A percentile compares a stretch with the other conserved stretches of the same genome.
phyloP scores from a whole-genome alignment of 2,888 invertebrate genomes.

The Pseudococcus jackbeardsleyi region DNA sequence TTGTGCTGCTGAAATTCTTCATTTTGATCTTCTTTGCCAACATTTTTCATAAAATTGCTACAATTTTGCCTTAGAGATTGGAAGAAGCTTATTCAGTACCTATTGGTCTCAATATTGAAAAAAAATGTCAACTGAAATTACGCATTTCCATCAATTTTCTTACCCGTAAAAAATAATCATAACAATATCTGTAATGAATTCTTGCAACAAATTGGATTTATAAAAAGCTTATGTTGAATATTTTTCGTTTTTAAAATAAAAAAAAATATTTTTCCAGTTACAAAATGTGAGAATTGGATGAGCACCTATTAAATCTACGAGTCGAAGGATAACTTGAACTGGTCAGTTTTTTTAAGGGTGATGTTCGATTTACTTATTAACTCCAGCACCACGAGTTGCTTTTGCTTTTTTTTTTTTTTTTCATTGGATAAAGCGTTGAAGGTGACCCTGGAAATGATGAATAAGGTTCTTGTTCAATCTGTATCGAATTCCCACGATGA shows the following conservation, averaged over 20 bases:
- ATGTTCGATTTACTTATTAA: neutral
- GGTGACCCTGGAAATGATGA: neutral
- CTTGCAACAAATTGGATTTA: too few species aligned
- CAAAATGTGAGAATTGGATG: neutral
- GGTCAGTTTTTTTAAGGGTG: neutral
- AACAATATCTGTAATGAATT: too few species aligned
- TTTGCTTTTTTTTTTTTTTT: neutral
- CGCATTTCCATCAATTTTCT: too few species aligned
- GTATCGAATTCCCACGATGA: neutral
- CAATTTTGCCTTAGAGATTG: too few species aligned
- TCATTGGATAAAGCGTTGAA: neutral
- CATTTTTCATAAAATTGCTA: neutral
- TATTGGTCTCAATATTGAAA: too few species aligned
- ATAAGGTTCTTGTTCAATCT: neutral
- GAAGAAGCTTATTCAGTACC: too few species aligned
- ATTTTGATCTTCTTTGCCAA: neutral
- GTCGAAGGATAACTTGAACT: conserved; percentile 13
- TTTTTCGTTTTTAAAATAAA: too few species aligned
- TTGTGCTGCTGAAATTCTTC: neutral
- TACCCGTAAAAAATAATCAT: too few species aligned
- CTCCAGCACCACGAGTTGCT: neutral
- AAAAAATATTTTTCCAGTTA: too few species aligned
- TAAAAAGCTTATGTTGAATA: too few species aligned
- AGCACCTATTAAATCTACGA: neutral
- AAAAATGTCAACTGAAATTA: too few species aligned